Evolutionary conservation across 2,797 vertebrate species (phyloP), one percentile per base, ranked within the genome.

Genomic region (Brachyalestes nurse): DNA sequence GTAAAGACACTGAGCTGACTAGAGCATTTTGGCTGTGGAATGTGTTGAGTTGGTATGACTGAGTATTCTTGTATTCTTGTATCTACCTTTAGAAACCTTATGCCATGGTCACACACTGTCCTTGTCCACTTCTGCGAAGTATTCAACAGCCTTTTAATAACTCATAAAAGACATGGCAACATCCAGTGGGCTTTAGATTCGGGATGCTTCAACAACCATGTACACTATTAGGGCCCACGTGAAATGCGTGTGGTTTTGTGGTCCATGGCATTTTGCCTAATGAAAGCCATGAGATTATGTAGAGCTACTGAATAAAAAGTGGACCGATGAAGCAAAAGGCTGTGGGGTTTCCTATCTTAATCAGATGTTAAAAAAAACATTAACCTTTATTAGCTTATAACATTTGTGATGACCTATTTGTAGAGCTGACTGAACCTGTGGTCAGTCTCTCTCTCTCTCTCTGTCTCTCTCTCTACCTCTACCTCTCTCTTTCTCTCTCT

Each of bases 391-490:
- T 40, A 80, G 81, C 58, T 78, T 78, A 14, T 70, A 86, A 89
- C 83, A 79, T 62, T 49, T 80, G 65, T 82, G 82, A 61, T 40
- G 78, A 60, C 81, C 77, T 71, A 72, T 82, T 83, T 77, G 60
- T 72, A 73, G 77, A 72, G 81, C 55, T 79, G 66, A 73, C 72
- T 38, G 45, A 21, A n/a, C 49, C 78, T 82, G 49, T 69, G n/a
- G 61, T 75, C 61, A 64, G 57, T 79, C 40, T 51, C n/a, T 55
- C 47, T 16, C 49, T 13, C 42, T 57, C 53, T 14, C 47, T 13
- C 13, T 51, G 13, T 51, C 47, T 51, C 71, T 14, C 47, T 13
- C 47, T 51, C 47, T 51, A 13, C 16, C 40, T 51, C n/a, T 55
- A 28, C 9, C 49, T 13, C 42, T 57, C 71, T 14, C 47, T 13